Conservation (phyloP, 2,888 invertebrate species). For the Drosophila anomelani region DNA sequence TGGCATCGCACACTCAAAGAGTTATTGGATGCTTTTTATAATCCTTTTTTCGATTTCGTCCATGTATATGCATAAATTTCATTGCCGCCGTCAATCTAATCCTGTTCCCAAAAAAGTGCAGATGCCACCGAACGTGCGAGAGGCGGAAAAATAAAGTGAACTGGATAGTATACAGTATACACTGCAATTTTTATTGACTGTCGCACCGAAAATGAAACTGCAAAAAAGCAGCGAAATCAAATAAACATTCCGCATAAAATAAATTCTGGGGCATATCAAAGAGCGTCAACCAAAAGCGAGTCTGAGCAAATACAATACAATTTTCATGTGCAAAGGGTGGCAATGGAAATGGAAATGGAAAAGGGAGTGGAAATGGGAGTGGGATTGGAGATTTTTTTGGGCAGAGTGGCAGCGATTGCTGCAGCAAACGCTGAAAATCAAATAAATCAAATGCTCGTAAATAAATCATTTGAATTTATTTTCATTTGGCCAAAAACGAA, state of each 20-base stretch:
- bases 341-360: background rate
- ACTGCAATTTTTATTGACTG: conserved; percentile 67
- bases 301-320: conserved; percentile 48
- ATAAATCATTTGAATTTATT: conserved; percentile 83
- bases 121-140: conserved; percentile 1
- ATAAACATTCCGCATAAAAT: conserved; percentile 53
- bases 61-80: conserved; percentile 25
- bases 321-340: conserved; percentile 41
- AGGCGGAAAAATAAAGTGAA: conserved; percentile 2
- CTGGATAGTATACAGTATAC: background rate
- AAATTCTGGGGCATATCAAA: conserved; percentile 34
- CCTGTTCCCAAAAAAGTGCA: conserved; percentile 9
- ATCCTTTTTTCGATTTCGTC: conserved; percentile 15
- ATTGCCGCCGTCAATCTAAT: conserved; percentile 25
- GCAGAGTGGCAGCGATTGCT: conserved; percentile 20
- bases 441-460: conserved; percentile 83
- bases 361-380: background rate
- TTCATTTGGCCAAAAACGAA: conserved; percentile 64
- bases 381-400: background rate
- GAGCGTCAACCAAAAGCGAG: conserved; percentile 27
- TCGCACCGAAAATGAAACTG: conserved; percentile 35
- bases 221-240: conserved; percentile 47
- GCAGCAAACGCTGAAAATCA: conserved; percentile 69
- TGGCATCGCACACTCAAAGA: background rate
- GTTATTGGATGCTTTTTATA: conserved; percentile 16